phyloP scores from a whole-genome alignment of 64 coral and sea anemone species.

The Acropora yongei region DNA sequence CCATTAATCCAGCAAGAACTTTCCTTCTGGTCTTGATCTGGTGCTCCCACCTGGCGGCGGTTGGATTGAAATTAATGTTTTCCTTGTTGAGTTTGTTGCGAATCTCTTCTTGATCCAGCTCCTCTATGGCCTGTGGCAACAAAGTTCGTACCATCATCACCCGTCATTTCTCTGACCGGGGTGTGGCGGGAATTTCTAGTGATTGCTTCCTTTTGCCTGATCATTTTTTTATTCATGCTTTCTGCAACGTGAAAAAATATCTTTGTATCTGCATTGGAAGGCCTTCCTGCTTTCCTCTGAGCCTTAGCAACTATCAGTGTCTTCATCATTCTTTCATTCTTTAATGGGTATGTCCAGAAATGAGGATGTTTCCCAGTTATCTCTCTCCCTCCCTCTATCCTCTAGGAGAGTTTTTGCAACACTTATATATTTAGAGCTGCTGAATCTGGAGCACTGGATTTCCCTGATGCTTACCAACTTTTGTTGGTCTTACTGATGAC shows the following conservation, averaged over 20 bases:
- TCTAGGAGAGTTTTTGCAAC: background rate
- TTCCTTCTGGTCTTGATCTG: conserved; percentile 6
- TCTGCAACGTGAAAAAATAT: background rate
- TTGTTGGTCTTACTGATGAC: background rate
- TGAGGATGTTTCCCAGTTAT: background rate
- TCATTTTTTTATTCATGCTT: conserved; percentile 12
- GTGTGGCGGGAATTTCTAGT: background rate
- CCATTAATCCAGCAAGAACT: conserved; percentile 6
- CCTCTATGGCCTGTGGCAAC: conserved; percentile 5
- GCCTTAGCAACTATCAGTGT: background rate
- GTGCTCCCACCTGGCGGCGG: background rate
- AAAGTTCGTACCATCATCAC: conserved; percentile 1
- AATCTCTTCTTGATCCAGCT: background rate
- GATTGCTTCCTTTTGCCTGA: conserved; percentile 21
- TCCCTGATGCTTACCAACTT: background rate
- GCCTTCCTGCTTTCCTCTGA: background rate
- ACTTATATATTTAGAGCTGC: background rate
- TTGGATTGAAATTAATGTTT: background rate
- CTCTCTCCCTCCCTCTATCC: background rate
- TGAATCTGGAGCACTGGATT: background rate
- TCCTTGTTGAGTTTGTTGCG: background rate
- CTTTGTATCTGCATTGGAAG: conserved; percentile 3
- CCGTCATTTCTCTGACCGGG: conserved; percentile 11
- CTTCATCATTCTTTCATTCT: background rate
- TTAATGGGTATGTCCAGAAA: background rate